Evolutionary conservation across 2,113 vertebrate genomes (phyloP), one percentile per base, ranked within the genome.

Genomic region (Campylomormyrus tamandua): DNA sequence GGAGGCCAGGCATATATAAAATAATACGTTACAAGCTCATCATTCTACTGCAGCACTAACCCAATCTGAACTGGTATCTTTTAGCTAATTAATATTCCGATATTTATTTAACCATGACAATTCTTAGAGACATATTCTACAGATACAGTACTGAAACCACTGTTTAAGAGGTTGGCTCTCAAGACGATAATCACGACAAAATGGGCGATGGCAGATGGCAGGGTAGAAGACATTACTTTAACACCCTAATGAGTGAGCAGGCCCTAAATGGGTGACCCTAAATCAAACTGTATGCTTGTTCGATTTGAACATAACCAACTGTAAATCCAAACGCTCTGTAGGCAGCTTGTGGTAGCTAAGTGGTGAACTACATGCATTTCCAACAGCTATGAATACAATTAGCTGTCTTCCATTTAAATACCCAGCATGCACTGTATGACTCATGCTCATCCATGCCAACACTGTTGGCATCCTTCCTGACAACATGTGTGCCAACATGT

Each of bases 361-460:
- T 80, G 27, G 27, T 77, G 46, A 31, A 39, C 21, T 62, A 42
- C 45, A 56, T 90, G 89, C 35, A 89, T 83, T 42, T 90, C 80
- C 83, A 56, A 27, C 83, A 66, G 17, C 8, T 13, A 84, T 45
- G 77, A 58, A 89, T 89, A 56, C 39, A 52, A 31, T 74, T 31
- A 42, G 45, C 31, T 39, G 39, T 90, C 80, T 83, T 87, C 70
- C 27, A 83, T 84, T 90, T 83, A 90, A 70, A 56, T 31, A 87
- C n/a, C 62, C 66, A 49, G 48, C 19, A 90, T 84, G 52, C 80
- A 90, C 84, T 85, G 80, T 62, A 15, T 42, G 53, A 52, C n/a
- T 31, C 80, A 62, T 46, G 21, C 31, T 74, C 84, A 50, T 66
- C 89, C 24, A 46, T 74, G 89, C 56, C 89, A 74, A 62, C 3